Percentiles rank a stretch among this genome's conserved stretches.
Evolutionary conservation across 2,113 vertebrate genomes (phyloP).

Genomic region (Furnarius figulus): DNA sequence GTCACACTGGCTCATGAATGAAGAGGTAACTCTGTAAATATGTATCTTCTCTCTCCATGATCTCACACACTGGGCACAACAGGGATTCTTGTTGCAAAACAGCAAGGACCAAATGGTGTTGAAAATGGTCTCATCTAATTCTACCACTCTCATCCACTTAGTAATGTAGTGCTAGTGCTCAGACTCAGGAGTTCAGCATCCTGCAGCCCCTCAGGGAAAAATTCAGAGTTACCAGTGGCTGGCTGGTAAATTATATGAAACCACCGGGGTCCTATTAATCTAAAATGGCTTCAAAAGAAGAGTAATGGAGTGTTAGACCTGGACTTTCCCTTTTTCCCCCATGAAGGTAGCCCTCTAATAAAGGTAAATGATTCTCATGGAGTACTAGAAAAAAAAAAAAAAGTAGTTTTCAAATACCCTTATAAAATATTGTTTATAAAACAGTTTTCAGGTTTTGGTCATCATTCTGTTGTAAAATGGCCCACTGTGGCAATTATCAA

Average conservation of each 20-base stretch:
- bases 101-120: constrained; percentile 77
- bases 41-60: constrained; percentile 9
- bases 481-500: not conserved
- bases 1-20: not conserved
- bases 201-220: constrained; percentile 66
- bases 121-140: constrained; percentile 82
- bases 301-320: constrained; percentile 15
- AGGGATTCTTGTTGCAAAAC: constrained; percentile 69
- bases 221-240: constrained; percentile 66
- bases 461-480: not conserved
- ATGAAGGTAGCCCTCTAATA: not conserved
- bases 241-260: constrained; percentile 54
- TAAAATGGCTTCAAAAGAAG: constrained; percentile 75
- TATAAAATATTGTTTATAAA: not conserved
- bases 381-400: not conserved
- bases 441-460: not conserved
- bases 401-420: not conserved
- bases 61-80: constrained; percentile 66
- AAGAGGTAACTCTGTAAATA: constrained; percentile 47
- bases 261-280: constrained; percentile 70
- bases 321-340: not conserved
- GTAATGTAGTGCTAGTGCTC: constrained; percentile 63
- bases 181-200: constrained; percentile 63
- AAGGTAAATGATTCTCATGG: constrained; percentile 27
- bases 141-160: constrained; percentile 81